Conservation (phyloP, 2,888 invertebrate genomes). For the Mesopsocus fuscifrons region DNA sequence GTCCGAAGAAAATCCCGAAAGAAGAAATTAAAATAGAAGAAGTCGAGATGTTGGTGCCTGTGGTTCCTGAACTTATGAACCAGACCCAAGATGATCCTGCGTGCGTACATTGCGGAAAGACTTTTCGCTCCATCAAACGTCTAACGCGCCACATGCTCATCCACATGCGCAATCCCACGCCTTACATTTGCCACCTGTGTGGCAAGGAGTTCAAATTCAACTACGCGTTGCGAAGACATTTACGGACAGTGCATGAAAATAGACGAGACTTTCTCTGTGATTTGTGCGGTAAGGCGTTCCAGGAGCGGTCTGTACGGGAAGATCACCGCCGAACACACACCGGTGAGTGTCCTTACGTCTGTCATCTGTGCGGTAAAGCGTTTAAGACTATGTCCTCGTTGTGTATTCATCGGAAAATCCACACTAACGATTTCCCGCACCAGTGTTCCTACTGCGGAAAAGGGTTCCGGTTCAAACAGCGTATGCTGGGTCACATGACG, state of each 20-base stretch:
- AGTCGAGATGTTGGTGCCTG: neutral
- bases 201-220: conserved; percentile 24
- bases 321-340: conserved; percentile 16
- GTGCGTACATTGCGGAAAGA: conserved; percentile 1
- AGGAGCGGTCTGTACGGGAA: conserved; percentile 14
- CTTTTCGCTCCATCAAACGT: neutral
- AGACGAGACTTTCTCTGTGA: conserved; percentile 14
- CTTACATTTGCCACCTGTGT: conserved; percentile 23
- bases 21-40: neutral
- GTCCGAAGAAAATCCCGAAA: too few relatives aligned
- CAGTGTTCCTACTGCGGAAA: conserved; percentile 30
- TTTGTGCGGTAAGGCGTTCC: conserved; percentile 14
- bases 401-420: conserved; percentile 15
- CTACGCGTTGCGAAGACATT: conserved; percentile 8
- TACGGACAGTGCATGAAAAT: conserved; percentile 25
- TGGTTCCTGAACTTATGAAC: too few relatives aligned
- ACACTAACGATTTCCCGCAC: conserved; percentile 23
- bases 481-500: conserved; percentile 14
- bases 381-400: conserved; percentile 15
- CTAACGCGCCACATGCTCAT: neutral
- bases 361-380: conserved; percentile 15
- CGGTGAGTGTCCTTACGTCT: conserved; percentile 15
- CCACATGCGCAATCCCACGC: neutral
- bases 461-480: conserved; percentile 26
- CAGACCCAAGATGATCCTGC: too few relatives aligned